These are phyloP conservation scores for Thera britannica DNA, from an alignment of 2,888 invertebrate genomes.

Conservation along the genomic window DNA sequence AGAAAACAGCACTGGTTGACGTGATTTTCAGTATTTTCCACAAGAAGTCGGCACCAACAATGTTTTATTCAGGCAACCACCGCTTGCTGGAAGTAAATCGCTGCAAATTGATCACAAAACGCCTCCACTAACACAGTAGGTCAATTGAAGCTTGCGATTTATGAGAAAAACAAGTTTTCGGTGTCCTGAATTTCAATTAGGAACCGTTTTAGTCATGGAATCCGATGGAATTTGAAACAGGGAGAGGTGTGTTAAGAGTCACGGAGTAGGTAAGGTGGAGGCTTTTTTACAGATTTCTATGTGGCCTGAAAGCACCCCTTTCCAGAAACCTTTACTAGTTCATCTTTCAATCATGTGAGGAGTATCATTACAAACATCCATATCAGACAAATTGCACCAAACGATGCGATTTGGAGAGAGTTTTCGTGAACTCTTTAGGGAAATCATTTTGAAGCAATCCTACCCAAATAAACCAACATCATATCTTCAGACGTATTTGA, in stretches of 20 bases:
- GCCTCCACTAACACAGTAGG: slow-evolving; percentile 10
- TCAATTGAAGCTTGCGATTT: slow-evolving; percentile 14
- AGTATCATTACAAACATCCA: background rate
- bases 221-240: background rate
- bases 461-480: background rate
- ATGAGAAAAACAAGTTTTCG: slow-evolving; percentile 9
- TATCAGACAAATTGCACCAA: background rate
- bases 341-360: background rate
- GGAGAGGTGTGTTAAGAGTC: too few relatives aligned
- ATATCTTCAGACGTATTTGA: background rate
- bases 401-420: background rate
- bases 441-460: slow-evolving; percentile 10
- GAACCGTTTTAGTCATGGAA: too few relatives aligned
- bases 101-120: slow-evolving; percentile 28
- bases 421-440: slow-evolving; percentile 7
- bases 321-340: background rate
- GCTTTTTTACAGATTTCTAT: too few relatives aligned
- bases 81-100: slow-evolving; percentile 29
- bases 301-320: background rate
- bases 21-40: slow-evolving; percentile 15
- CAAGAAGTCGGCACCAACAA: slow-evolving; percentile 14
- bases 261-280: too few relatives aligned
- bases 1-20: slow-evolving; percentile 6
- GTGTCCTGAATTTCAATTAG: slow-evolving; percentile 8
- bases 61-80: slow-evolving; percentile 29